Percentiles rank a stretch among this genome's conserved stretches.
phyloP scores from a whole-genome alignment of 1,140 invertebrate genomes.

The Gonioctena quinquepunctata region DNA sequence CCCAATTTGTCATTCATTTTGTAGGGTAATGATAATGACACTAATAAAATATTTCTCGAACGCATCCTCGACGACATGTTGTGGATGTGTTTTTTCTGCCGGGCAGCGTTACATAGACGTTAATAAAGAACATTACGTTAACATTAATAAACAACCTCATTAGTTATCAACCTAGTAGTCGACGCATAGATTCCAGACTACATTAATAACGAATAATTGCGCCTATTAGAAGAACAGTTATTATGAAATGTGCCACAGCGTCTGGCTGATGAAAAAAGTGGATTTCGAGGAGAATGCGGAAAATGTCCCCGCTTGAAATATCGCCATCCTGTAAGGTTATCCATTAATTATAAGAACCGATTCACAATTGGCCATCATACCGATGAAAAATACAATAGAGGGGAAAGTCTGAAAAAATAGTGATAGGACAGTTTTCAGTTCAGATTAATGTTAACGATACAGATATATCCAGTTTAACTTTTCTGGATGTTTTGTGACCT shows the following conservation, averaged over 20 bases:
- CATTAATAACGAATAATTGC: not conserved
- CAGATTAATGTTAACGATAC: too few species aligned
- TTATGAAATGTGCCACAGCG: not conserved
- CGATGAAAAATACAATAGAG: too few species aligned
- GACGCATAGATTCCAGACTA: not conserved
- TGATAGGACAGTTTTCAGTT: too few species aligned
- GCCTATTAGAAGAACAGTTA: not conserved
- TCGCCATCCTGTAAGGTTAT: not conserved
- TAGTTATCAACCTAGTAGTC: not conserved
- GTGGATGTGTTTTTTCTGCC: not conserved
- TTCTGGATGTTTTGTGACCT: too few species aligned
- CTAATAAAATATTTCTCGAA: not conserved
- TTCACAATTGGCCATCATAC: too few species aligned
- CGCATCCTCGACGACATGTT: not conserved
- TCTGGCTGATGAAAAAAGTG: not conserved
- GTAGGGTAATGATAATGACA: not conserved
- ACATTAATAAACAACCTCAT: not conserved
- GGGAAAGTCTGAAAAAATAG: too few species aligned
- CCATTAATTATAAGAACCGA: too few species aligned
- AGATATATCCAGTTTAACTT: too few species aligned
- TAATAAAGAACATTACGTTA: too few species aligned
- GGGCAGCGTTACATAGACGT: not conserved
- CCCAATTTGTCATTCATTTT: not conserved
- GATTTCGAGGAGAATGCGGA: not conserved
- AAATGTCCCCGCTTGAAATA: not conserved